Conservation (phyloP, 1,140 invertebrate species). For the Trachymyrmex septentrionalis region DNA sequence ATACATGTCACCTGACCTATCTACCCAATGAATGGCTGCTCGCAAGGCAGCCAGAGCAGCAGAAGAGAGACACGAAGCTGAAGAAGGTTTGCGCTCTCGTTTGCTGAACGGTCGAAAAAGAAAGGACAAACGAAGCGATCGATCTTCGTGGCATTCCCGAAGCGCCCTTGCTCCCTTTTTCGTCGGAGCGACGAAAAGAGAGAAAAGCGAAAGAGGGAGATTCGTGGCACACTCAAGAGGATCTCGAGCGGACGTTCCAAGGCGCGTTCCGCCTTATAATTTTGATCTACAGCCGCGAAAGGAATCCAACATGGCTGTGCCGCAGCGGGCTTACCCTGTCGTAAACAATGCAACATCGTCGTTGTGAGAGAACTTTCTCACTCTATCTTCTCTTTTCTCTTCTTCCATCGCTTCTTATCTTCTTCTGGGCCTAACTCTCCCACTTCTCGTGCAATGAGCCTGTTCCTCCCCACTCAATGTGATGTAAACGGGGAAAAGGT, state of each 20-base stretch:
- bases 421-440: conserved; percentile 7
- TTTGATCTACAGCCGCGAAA: conserved; percentile 79
- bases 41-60: conserved; percentile 12
- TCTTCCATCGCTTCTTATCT: conserved; percentile 47
- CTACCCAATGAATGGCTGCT: conserved; percentile 59
- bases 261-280: conserved; percentile 80
- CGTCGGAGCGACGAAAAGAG: conserved; percentile 1
- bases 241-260: conserved; percentile 65
- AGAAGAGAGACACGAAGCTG: conserved; percentile 35
- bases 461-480: conserved; percentile 34
- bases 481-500: conserved; percentile 56
- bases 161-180: conserved; percentile 50
- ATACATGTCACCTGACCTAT: conserved; percentile 68
- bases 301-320: conserved; percentile 82
- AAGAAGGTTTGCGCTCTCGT: conserved; percentile 62
- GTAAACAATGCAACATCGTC: conserved; percentile 79
- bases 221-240: conserved; percentile 42
- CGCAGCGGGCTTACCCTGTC: conserved; percentile 61
- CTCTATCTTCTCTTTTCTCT: conserved; percentile 68
- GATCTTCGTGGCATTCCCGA: conserved; percentile 54
- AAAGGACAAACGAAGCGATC: conserved; percentile 44
- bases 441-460: background rate
- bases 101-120: conserved; percentile 50
- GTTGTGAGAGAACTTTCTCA: conserved; percentile 52
- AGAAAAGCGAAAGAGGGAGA: background rate